phyloP scores from a whole-genome alignment of 1,140 invertebrate genomes.

The Drosophila setifemur region DNA sequence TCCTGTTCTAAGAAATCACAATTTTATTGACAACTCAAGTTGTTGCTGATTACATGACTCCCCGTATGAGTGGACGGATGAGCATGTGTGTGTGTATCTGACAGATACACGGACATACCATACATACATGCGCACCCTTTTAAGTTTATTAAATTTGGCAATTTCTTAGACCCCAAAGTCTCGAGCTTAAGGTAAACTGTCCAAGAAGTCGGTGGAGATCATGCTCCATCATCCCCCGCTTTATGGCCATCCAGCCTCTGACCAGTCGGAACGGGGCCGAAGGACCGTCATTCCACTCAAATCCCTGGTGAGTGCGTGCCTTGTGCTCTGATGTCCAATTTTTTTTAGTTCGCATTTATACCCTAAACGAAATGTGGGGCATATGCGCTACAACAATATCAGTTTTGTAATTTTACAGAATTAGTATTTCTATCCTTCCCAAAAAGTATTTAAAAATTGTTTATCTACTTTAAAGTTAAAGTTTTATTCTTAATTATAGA shows the following conservation, averaged over 20 bases:
- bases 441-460: no score
- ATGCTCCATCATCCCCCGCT: background rate
- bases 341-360: conserved; percentile 34
- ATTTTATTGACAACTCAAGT: conserved; percentile 82
- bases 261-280: conserved; percentile 4
- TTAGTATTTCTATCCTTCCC: no score
- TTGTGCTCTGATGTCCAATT: conserved; percentile 64
- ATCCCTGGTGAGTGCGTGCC: conserved; percentile 67
- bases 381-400: background rate
- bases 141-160: conserved; percentile 82
- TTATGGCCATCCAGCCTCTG: background rate
- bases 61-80: conserved; percentile 23
- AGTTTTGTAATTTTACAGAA: no score
- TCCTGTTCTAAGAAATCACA: conserved; percentile 72
- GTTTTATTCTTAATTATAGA: background rate
- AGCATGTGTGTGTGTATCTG: conserved; percentile 43
- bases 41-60: conserved; percentile 72
- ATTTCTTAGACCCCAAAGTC: conserved; percentile 65
- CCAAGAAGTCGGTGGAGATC: conserved; percentile 17
- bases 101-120: conserved; percentile 34
- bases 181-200: conserved; percentile 40
- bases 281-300: conserved; percentile 33
- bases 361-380: background rate
- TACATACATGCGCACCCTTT: conserved; percentile 62
- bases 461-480: no score